Base-by-base conservation (phyloP, 2,888 invertebrate species). In the Archips xylosteana region DNA sequence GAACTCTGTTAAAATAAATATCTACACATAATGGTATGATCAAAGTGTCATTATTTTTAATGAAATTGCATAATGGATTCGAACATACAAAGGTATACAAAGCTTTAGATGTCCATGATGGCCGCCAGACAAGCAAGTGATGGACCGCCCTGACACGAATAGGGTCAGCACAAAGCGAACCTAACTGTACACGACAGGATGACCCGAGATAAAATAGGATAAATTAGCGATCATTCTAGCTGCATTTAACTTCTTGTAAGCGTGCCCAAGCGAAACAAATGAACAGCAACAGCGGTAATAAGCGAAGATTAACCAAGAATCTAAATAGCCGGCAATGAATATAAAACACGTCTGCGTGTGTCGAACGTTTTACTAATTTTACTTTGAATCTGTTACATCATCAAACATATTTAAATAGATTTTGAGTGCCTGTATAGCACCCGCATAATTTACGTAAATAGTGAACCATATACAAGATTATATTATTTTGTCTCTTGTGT, bases 301-400 rank as follows among this genome's bases (percentile, higher is more conserved):
- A 86, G 85, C 83, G 85, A 85, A 85, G 83, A 88, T 85, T 85
- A 68, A 86, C 85, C 75, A 82, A 80, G 88, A 90, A 90, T 92
- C 84, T 84, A 89, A 91, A 91, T 91, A 84, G 87, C 85, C 83
- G 83, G 81, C 89, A 90, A 89, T 87, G 85, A 85, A 86, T 87
- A 85, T 88, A 87, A 89, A 88, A 87, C 84, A 88, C 83, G 89
- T 88, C 89, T 86, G 87, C 81, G 84, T 86, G 87, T 83, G 82
- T 81, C 87, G 89, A 87, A 87, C 84, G 89, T 88, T 90, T 92
- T 91, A 90, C 92, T 87, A 91, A 90, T 91, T 90, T 89, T 84
- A 79, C 82, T 85, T 82, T 84, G 87, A 82, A 87, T 83, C 80
- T 76, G 87, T 92, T 92, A 88, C 92, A 89, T 91, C 90, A 89